These are phyloP conservation scores for Acleris cristana DNA, from an alignment of 2,888 invertebrate genomes.

Conservation along the genomic window DNA sequence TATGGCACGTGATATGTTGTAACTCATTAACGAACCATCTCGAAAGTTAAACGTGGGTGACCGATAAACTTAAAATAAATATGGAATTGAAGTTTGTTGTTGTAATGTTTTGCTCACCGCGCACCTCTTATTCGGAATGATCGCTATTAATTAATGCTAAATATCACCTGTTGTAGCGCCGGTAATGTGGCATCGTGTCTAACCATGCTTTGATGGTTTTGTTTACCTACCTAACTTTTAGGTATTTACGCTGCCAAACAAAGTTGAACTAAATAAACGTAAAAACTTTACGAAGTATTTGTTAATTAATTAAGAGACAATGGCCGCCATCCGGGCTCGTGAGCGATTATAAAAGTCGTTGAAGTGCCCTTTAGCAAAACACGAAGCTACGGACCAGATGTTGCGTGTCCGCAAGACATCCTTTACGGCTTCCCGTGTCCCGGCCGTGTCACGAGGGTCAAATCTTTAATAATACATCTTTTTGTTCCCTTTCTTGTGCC, in stretches of 20 bases:
- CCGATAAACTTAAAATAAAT: background rate
- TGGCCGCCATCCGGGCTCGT: background rate
- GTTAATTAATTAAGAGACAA: background rate
- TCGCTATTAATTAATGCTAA: background rate
- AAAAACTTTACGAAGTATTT: background rate
- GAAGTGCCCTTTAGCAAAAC: constrained; percentile 11
- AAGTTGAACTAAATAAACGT: background rate
- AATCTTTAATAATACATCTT: constrained; percentile 36
- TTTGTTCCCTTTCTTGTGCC: constrained; percentile 26
- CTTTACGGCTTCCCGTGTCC: constrained; percentile 31
- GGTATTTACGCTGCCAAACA: background rate
- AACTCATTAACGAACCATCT: too few species aligned
- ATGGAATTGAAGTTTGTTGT: too few species aligned
- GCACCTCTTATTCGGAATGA: too few species aligned
- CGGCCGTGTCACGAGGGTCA: constrained; percentile 35
- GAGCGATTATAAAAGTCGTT: constrained; percentile 24
- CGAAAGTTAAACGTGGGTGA: constrained; percentile 26
- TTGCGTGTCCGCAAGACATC: constrained; percentile 31
- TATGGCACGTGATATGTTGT: too few species aligned
- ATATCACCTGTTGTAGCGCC: background rate
- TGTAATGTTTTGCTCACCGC: too few species aligned
- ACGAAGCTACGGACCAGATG: constrained; percentile 26
- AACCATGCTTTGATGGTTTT: background rate
- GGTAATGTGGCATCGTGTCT: background rate
- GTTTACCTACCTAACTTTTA: background rate